Base-by-base conservation (phyloP, 1,140 invertebrate species). In the Drosophila azteca region DNA sequence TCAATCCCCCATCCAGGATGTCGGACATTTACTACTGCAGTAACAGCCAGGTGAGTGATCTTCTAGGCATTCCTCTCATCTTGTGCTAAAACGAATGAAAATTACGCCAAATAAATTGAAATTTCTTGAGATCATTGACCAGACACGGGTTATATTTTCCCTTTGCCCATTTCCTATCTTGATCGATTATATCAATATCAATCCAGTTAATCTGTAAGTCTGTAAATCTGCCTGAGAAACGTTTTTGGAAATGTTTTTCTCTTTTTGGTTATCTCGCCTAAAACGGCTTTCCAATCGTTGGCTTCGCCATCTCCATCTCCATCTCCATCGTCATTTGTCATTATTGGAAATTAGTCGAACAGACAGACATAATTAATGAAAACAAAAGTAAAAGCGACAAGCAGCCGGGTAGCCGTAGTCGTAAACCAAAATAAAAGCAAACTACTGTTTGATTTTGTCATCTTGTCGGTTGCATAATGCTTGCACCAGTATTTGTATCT, bases 11-110 rank as follows among this genome's bases (percentile, higher is more conserved):
- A 20, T 20, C 17, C 17, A 87, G 79, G 79, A 87, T 87, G 83
- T 87, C 83, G 63, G 83, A 87, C 83, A 87, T 87, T 72, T 87
- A 87, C 72, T 87, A 87, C n/a, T 87, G 83, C 76, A 87, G 83
- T 43, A 87, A 87, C 45, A 87, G 83, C 68, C 83, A 87, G 83
- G 83, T 87, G 54, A 77, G 69, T 51, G 15, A 41, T 51, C 20
- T 24, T 53, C 44, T 50, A 62, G 50, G 26, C 51, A 11, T 22
- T 24, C n/a, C n/a, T 13, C 8, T 29, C 50, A 52, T 52, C 31
- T 35, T 9, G 9, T 11, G 3, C 2, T 35, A 35, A 35, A 11
- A 11, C 8, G 1, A 13, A 11, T 11, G 11, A 11, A 39, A 39
- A 39, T 13, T 13, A 35, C 0, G 8, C 8, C 31, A 20, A 20